Evolutionary conservation across 2,113 vertebrate genomes (phyloP).

Genomic region (Prionailurus bengalensis): DNA sequence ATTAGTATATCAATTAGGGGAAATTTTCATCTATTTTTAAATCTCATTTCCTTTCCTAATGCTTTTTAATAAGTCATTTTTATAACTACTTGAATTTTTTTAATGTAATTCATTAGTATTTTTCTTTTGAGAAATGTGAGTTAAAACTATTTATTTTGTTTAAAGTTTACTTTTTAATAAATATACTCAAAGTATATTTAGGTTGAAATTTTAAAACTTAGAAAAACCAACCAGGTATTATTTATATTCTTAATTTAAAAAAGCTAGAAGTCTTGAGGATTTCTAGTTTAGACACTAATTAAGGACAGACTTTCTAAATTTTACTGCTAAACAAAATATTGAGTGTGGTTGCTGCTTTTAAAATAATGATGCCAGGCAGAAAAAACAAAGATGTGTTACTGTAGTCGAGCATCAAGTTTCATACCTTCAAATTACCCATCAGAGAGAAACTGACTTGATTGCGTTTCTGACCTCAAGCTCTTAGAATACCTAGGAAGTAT

Average conservation of each 20-base stretch:
- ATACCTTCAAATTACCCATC: neutral
- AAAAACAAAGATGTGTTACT: neutral
- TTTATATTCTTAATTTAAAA: constrained; percentile 66
- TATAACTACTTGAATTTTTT: neutral
- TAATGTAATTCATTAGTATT: constrained; percentile 72
- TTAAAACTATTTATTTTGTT: constrained; percentile 75
- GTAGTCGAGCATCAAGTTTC: neutral
- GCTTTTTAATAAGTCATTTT: constrained; percentile 69
- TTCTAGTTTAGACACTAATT: neutral
- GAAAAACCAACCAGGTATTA: neutral
- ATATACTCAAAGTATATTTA: constrained; percentile 48
- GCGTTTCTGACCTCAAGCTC: neutral
- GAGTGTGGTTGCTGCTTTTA: neutral
- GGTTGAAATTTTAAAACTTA: constrained; percentile 58
- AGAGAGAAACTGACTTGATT: neutral
- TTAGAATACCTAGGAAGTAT: neutral
- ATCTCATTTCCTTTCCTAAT: constrained; percentile 70
- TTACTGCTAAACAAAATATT: neutral
- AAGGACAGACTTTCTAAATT: neutral
- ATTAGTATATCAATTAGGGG: constrained; percentile 65
- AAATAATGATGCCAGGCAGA: neutral
- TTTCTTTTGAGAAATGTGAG: constrained; percentile 58
- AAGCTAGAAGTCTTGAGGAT: neutral
- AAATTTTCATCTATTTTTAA: constrained; percentile 57
- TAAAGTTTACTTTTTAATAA: constrained; percentile 66